Base-by-base conservation (phyloP, 2,888 invertebrate species). In the Alviniconcha strummeri region DNA sequence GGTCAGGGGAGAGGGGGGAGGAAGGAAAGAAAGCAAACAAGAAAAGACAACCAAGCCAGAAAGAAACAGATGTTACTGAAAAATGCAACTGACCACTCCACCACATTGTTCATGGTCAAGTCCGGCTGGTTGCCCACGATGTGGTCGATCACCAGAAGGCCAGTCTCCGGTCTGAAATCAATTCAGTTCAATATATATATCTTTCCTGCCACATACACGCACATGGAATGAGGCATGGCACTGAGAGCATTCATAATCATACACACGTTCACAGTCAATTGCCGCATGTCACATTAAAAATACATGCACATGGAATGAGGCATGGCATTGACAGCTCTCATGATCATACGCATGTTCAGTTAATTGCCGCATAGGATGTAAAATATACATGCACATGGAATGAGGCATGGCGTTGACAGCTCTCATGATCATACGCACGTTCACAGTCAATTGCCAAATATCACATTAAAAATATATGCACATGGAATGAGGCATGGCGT, bases 91-190 rank as follows among this genome's bases (percentile, higher is more conserved):
- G 92, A 96, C 99, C 99, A 99, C 90, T 97, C 96, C 0, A 97
- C 98, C 0, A 96, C 96, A 67, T 95, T 94, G 93, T 97, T 97
- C 99, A 99, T 99, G 89, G 96, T 95, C 77, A 96, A 94, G 91
- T 99, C 97, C 0, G 99, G 98, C 94, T 99, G 99, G 94, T 99
- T 99, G 5, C 98, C 99, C 8, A 99, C 99, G 81, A 98, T 96
- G 93, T 99, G 99, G 93, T 99, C 99, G 84, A 99, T 96, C 92
- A 98, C 98, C 92, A 97, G 96, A 84, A 99, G 95, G 88, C 96
- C 96, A 56, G 86, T 94, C 92, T 0, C 87, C 57, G 91, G 93
- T 54, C 92, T 93, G 88, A 15, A 17, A 60, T 36, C 36, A 36
- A 36, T 36, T n/a, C n/a, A 69, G 7, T 36, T 72, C 19, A 52